These are phyloP conservation scores for Calliscelio sp. DNA, from an alignment of 2,888 invertebrate genomes.

Conservation along the genomic window DNA sequence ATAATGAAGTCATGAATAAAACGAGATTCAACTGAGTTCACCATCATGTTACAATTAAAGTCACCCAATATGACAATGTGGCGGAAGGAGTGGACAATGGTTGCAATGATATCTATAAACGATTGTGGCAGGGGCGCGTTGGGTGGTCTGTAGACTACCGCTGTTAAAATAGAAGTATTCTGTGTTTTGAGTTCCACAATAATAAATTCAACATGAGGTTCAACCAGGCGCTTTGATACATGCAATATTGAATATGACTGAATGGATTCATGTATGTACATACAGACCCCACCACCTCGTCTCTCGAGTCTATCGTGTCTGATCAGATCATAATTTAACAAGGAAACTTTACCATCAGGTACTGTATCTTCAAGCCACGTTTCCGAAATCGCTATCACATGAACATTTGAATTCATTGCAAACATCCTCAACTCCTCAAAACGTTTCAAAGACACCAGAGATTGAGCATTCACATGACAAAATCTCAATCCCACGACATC, in stretches of 20 bases:
- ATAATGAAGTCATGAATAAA: neutral
- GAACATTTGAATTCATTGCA: neutral
- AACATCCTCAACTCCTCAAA: neutral
- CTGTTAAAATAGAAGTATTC: neutral
- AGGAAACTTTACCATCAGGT: neutral
- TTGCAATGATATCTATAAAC: neutral
- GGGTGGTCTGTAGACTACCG: neutral
- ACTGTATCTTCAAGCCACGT: neutral
- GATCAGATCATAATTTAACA: neutral
- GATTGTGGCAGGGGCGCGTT: neutral
- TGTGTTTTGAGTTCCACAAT: neutral
- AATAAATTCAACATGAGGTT: neutral
- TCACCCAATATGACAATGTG: constrained; percentile 11
- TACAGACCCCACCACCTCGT: neutral
- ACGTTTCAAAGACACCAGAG: neutral
- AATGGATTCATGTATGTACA: neutral
- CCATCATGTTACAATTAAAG: constrained; percentile 21
- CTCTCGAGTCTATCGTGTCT: neutral
- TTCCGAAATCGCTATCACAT: neutral
- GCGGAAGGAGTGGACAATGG: neutral
- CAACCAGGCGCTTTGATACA: too few relatives aligned
- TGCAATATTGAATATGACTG: neutral
- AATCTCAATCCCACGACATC: neutral
- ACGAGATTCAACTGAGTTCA: neutral
- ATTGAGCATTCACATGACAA: neutral